phyloP scores from a whole-genome alignment of 2,888 invertebrate genomes.

The Alloscopus bannaensis region DNA sequence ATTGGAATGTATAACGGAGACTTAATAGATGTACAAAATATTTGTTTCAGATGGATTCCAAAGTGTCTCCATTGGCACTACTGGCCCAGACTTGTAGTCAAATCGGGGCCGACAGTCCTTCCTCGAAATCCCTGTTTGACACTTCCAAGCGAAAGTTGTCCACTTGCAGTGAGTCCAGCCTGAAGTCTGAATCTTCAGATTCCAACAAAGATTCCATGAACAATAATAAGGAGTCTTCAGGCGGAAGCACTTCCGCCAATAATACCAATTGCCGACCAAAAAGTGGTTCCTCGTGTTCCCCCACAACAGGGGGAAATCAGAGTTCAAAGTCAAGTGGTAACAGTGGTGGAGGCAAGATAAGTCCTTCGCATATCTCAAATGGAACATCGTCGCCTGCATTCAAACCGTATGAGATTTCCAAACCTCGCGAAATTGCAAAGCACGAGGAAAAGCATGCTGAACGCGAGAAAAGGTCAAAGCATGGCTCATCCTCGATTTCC shows the following conservation, averaged over 20 bases:
- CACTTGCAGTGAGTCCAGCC: constrained; percentile 69
- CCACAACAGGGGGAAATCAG: constrained; percentile 17
- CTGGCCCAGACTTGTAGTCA: constrained; percentile 98
- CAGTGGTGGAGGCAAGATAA: constrained; percentile 34
- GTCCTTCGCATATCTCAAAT: constrained; percentile 29
- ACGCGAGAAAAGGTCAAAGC: constrained; percentile 1
- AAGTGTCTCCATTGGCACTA: constrained; percentile 95
- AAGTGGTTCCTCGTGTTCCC: constrained; percentile 29
- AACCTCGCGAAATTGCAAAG: constrained; percentile 20
- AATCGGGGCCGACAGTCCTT: constrained; percentile 92
- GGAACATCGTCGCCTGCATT: constrained; percentile 50
- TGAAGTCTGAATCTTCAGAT: constrained; percentile 37
- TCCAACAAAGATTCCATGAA: constrained; percentile 20
- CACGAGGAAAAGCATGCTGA: constrained; percentile 7
- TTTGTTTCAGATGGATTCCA: constrained; percentile 88
- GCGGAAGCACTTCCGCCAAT: not conserved
- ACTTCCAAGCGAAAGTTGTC: constrained; percentile 68
- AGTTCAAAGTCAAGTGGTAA: constrained; percentile 20
- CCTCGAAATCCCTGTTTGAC: constrained; percentile 80
- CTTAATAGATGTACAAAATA: not conserved
- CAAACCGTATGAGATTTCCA: constrained; percentile 56
- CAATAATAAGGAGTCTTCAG: constrained; percentile 33
- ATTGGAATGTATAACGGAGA: not conserved
- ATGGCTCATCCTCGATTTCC: constrained; percentile 16
- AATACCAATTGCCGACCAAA: constrained; percentile 34